These are phyloP conservation scores for Sciaenops ocellatus DNA, from an alignment of 2,797 vertebrate species.

Conservation along the genomic window DNA sequence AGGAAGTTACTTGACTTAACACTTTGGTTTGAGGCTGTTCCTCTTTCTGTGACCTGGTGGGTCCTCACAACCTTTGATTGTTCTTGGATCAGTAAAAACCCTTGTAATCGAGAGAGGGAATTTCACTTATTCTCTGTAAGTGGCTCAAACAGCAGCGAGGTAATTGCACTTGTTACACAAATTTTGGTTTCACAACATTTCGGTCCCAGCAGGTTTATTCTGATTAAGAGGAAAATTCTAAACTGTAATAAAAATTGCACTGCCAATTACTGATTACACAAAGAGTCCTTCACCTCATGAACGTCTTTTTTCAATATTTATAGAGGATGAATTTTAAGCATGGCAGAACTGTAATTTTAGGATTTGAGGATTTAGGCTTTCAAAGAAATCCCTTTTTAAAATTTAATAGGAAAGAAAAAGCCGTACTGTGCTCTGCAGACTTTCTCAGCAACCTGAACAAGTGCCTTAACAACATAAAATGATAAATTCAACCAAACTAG, in stretches of 20 bases:
- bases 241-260: constrained; percentile 8
- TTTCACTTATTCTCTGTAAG: neutral
- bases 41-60: neutral
- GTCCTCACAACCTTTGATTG: neutral
- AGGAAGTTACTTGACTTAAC: constrained; percentile 5
- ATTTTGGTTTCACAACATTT: neutral
- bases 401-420: neutral
- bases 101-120: neutral
- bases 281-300: neutral
- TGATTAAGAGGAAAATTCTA: constrained; percentile 12
- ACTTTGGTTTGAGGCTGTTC: neutral
- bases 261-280: neutral
- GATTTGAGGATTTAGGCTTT: constrained; percentile 14
- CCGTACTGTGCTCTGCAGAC: neutral
- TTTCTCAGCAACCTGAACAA: neutral
- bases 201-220: constrained; percentile 2
- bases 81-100: neutral
- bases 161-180: constrained; percentile 1
- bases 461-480: neutral
- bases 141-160: neutral
- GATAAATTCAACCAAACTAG: neutral
- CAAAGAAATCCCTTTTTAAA: neutral
- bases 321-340: constrained; percentile 5
- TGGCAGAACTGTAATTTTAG: constrained; percentile 6
- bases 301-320: neutral